Evolutionary conservation across 92 coral and sea anemone species (phyloP), one percentile per base, ranked within the genome.

Genomic region (Phenganax stokvisi): DNA sequence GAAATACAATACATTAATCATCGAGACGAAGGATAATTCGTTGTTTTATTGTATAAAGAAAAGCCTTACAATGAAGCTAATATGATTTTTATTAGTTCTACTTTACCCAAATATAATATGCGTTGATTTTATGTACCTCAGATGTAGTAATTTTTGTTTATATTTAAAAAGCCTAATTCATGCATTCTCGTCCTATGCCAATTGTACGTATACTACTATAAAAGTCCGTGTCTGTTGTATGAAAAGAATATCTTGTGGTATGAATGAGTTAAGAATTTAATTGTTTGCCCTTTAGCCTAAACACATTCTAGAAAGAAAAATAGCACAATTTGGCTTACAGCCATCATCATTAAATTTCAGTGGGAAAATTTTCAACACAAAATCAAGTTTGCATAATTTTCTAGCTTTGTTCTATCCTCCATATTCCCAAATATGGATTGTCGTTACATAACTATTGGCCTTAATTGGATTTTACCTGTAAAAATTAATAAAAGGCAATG

Each of bases 41-140:
- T 75, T 15, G 51, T 53, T 68, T 30, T 68, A 68, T 68, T 68
- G 73, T 68, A 37, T 5, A 68, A 68, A 7, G 73, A 68, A 68
- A 68, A 3, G n/a, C 52, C 8, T 68, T 28, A 30, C 6, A 56
- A 53, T 51, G 77, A 30, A 27, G 16, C 12, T 25, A 27, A 11
- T 51, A 3, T 20, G 12, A 25, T 20, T 31, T 75, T 27, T 52
- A 3, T 54, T 75, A n/a, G 8, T 65, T 70, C 52, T 30, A 25
- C 30, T 72, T 76, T 27, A 3, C 57, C 51, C 11, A 47, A 20
- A 71, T 60, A 64, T 30, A 31, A 61, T 61, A 61, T n/a, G 7
- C 8, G 0, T 61, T 61, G n/a, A 61, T 37, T 37, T 37, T 37
- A 37, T 37, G 47, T 37, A 37, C 47, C 47, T 37, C 47, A 37